Evolutionary conservation across 2,888 invertebrate species (phyloP), one percentile per base, ranked within the genome.

Genomic region (Thalpophila matura): DNA sequence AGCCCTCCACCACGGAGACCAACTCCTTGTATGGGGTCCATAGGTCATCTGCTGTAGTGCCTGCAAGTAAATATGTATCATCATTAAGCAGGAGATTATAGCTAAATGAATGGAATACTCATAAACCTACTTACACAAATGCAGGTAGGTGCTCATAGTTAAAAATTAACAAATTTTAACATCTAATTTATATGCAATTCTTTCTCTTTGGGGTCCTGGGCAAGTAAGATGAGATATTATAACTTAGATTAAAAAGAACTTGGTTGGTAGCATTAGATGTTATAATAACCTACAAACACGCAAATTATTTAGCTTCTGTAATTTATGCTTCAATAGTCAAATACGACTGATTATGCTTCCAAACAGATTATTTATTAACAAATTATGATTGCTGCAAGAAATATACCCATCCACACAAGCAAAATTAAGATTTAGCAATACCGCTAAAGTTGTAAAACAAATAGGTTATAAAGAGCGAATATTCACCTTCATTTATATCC

Each of bases 1-100:
- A 96, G 57, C 96, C 95, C 82, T 97, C 97, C 37, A 98, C 96
- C 46, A 97, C 95, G 26, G 94, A 95, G 67, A 97, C 96, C 35
- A 98, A 90, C 83, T 97, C 97, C 84, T 98, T 98, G 90, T 96
- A 98, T 0, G 98, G 97, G 46, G 97, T 97, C 98, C 98, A 98
- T 94, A 98, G 95, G 89, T 98, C 98, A 84, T 97, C 97, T 9
- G 96, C 95, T 38, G 94, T 92, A 14, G 89, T 86, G 2, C 90
- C 95, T 95, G 62, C 6, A 74, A 53, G 1, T 18, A 42, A 33
- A 16, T 7, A 43, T 27, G 6, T 26, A 16, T 9, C 9, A 18
- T 29, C 2, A 16, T 54, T 14, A 4, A 38, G 12, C 2, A 38
- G 6, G 9, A 18, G 1, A 42, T 35, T 3, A 2, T 16, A 14